phyloP scores from a whole-genome alignment of 2,113 vertebrate genomes.

The Raphicerus campestris region DNA sequence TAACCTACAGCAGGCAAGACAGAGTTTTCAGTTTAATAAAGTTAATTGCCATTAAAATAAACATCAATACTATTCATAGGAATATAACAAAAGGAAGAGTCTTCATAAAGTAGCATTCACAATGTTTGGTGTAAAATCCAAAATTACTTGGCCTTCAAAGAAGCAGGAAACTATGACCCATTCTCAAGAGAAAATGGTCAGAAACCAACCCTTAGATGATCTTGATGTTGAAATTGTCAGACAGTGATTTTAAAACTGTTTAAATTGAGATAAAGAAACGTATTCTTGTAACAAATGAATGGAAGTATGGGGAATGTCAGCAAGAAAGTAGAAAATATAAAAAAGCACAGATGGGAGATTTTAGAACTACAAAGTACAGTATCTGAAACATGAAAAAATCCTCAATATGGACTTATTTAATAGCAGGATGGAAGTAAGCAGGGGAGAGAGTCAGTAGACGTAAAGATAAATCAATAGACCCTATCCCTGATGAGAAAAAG shows the following conservation, averaged over 20 bases:
- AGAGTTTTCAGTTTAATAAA: background rate
- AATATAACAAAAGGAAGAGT: background rate
- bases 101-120: background rate
- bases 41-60: background rate
- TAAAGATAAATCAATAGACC: background rate
- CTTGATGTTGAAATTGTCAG: background rate
- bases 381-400: background rate
- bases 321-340: background rate
- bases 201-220: background rate
- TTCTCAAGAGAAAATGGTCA: background rate
- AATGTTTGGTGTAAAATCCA: background rate
- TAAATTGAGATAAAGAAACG: background rate
- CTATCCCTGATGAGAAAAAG: background rate
- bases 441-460: background rate
- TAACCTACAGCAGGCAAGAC: background rate
- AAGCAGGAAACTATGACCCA: background rate
- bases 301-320: background rate
- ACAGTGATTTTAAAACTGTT: background rate
- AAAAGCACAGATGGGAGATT: background rate
- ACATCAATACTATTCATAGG: background rate
- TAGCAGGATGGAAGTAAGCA: background rate
- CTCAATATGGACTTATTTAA: background rate
- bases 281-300: background rate
- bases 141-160: background rate
- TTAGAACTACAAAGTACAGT: background rate